Evolutionary conservation across 2,888 invertebrate genomes (phyloP).

Genomic region (Molanna angustata): DNA sequence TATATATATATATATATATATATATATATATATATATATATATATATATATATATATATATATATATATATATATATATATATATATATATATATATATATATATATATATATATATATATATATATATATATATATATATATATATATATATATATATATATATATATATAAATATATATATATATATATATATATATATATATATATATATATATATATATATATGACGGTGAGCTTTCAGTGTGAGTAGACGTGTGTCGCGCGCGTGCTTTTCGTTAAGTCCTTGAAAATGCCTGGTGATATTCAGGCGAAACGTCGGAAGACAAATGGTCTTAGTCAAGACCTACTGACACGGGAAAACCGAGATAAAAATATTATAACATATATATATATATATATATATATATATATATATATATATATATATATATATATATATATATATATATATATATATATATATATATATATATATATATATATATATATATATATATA

Average conservation of each 20-base stretch:
- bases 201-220: conserved; percentile 6
- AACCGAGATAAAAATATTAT: no score
- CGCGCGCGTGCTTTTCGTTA: no score
- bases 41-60: background rate
- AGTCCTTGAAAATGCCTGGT: no score
- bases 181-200: conserved; percentile 2
- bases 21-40: background rate
- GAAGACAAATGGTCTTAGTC: no score
- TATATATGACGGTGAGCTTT: no score
- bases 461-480: background rate
- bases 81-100: background rate
- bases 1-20: background rate
- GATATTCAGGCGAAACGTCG: no score
- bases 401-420: background rate
- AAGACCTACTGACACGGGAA: no score
- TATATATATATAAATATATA: conserved; percentile 1
- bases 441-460: background rate
- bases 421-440: background rate
- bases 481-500: background rate
- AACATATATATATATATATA: conserved; percentile 5
- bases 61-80: background rate
- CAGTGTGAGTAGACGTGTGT: no score
- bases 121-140: background rate
- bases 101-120: background rate
- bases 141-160: conserved; percentile 3